Percentiles rank a stretch among this genome's conserved stretches.
Evolutionary conservation across 2,113 vertebrate species (phyloP).

Genomic region (Bombycilla garrulus): DNA sequence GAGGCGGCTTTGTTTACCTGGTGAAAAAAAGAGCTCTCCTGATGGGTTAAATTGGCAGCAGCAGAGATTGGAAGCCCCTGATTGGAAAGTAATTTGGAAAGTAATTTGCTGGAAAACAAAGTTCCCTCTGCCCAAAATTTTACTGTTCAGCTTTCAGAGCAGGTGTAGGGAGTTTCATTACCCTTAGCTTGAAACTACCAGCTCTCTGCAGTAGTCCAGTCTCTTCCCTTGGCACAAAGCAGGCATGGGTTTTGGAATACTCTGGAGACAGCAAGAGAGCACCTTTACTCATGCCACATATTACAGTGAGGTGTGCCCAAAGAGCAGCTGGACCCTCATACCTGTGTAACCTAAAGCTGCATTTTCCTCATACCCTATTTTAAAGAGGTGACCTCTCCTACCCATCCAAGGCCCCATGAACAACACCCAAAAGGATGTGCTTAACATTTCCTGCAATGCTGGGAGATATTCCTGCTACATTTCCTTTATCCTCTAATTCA

Average conservation of each 20-base stretch:
- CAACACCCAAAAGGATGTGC: not conserved
- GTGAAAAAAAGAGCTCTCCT: not conserved
- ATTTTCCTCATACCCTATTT: not conserved
- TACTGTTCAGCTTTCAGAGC: not conserved
- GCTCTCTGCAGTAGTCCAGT: not conserved
- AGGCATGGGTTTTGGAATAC: not conserved
- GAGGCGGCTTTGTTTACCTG: not conserved
- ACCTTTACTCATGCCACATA: not conserved
- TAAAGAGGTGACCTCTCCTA: not conserved
- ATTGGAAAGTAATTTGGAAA: not conserved
- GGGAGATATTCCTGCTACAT: not conserved
- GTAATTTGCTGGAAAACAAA: not conserved
- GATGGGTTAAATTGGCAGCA: not conserved
- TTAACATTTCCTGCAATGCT: not conserved
- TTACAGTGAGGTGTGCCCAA: fast-evolving
- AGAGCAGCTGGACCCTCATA: not conserved
- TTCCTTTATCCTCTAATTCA: not conserved
- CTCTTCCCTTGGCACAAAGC: not conserved
- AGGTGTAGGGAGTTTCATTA: not conserved
- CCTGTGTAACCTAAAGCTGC: not conserved
- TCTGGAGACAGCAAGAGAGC: not conserved
- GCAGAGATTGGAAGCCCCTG: not conserved
- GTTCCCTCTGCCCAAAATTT: not conserved
- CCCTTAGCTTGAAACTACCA: not conserved
- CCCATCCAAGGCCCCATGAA: not conserved